Base-by-base conservation (phyloP, 2,888 invertebrate genomes). In the Drosophila aldrichi region DNA sequence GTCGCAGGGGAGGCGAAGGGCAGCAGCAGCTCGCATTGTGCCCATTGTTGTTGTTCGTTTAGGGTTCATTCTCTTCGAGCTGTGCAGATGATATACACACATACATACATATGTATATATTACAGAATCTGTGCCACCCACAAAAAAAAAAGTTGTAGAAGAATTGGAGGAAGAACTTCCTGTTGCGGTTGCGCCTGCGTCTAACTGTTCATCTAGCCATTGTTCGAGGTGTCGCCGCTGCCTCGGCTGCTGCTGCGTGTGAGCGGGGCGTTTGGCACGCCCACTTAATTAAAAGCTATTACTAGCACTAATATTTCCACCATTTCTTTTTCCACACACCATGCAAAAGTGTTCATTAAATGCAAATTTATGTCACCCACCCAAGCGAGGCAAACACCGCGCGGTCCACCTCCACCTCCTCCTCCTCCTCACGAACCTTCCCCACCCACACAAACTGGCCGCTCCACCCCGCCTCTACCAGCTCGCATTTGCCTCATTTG, bases 271-370 rank as follows among this genome's bases (percentile, higher is more conserved):
- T 10, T 1, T 16, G 40, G 10, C 54, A 62, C 88, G 72, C 85
- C 88, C 79, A 85, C 88, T 72, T 88, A 83, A 85, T 86, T 88
- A 84, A 84, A 88, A 81, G 72, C 81, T 61, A 88, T 84, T 88
- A 84, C 77, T 46, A 67, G 79, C 77, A 79, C 66, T 85, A 82
- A 80, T 76, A 70, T 64, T 66, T 81, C 76, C 77, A 56, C 44
- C 36, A 62, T 69, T 70, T 67, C 52, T 77, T 67, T 77, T 69
- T 43, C 69, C 60, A 57, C 76, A 64, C 64, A 64, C 64, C 62
- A 56, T 3, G 22, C 18, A 60, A 63, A 82, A 84, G 70, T 73
- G 80, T 88, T 87, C 87, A 86, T 88, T 86, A 86, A 86, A 86
- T 86, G 86, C 82, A 87, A 86, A 86, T 86, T 88, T 78, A 81